Conservation (phyloP, 2,113 vertebrate genomes). For the Stegostoma tigrinum region DNA sequence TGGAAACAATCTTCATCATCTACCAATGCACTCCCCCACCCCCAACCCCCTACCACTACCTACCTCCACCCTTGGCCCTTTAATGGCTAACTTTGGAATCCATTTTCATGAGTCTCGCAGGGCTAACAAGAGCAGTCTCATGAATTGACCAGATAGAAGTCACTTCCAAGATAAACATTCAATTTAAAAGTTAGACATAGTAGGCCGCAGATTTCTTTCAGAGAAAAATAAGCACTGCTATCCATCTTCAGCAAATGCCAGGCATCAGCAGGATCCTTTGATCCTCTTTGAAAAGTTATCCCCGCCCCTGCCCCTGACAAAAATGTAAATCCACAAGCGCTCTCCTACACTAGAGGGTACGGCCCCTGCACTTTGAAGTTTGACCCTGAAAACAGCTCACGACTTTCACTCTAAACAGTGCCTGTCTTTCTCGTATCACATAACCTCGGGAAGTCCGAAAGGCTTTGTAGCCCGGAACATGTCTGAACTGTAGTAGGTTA, state of each 20-base stretch:
- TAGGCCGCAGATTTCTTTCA: slow-evolving; percentile 67
- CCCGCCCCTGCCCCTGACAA: slow-evolving; percentile 46
- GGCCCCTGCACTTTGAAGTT: slow-evolving; percentile 65
- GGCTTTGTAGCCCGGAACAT: too few species aligned
- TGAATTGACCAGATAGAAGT: slow-evolving; percentile 94
- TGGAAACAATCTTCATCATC: slow-evolving; percentile 87
- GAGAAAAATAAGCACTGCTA: slow-evolving; percentile 64
- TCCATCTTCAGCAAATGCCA: slow-evolving; percentile 82
- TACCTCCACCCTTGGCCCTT: slow-evolving; percentile 52
- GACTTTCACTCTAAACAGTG: slow-evolving; percentile 47
- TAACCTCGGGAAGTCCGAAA: too few species aligned
- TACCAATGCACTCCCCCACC: not conserved
- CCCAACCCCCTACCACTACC: not conserved
- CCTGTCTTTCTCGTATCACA: too few species aligned
- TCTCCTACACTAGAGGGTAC: slow-evolving; percentile 53
- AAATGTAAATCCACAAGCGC: slow-evolving; percentile 23
- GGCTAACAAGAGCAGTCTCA: slow-evolving; percentile 97
- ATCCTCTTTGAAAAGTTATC: slow-evolving; percentile 73
- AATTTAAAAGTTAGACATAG: slow-evolving; percentile 71
- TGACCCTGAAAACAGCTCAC: slow-evolving; percentile 56
- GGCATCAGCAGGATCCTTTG: slow-evolving; percentile 79
- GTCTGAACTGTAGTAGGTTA: too few species aligned
- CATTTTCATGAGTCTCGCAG: slow-evolving; percentile 90
- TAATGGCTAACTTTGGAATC: slow-evolving; percentile 92
- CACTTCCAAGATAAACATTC: slow-evolving; percentile 98